These are phyloP conservation scores for Plebejus argus DNA, from an alignment of 2,888 invertebrate genomes.

Conservation along the genomic window DNA sequence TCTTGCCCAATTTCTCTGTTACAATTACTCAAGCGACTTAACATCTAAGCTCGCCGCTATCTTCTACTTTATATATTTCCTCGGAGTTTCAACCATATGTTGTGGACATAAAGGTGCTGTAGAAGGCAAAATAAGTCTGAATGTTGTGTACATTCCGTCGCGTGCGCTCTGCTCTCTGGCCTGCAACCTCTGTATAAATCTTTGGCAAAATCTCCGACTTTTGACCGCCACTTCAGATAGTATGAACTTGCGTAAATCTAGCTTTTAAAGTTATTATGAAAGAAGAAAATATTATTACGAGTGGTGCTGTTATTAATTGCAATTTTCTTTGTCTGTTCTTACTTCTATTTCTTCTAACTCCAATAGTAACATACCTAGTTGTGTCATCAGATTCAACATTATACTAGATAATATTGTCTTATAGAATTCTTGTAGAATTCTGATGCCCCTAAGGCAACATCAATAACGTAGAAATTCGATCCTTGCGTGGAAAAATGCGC, in stretches of 20 bases:
- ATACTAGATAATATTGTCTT: too few relatives aligned
- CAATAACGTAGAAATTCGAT: too few relatives aligned
- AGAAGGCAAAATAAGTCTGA: not conserved
- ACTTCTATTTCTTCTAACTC: too few relatives aligned
- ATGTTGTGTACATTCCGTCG: not conserved
- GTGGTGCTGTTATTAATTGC: not conserved
- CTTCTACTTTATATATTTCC: not conserved
- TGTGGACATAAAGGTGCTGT: not conserved
- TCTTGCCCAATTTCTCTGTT: not conserved
- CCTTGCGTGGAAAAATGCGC: too few relatives aligned
- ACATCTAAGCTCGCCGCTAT: not conserved
- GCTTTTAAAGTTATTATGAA: too few relatives aligned
- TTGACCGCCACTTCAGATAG: slow-evolving; percentile 1
- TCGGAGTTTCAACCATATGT: not conserved
- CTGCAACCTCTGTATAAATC: not conserved
- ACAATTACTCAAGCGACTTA: not conserved
- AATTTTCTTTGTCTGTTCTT: not conserved
- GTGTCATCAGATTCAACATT: too few relatives aligned
- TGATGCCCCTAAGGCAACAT: too few relatives aligned
- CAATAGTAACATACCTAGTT: too few relatives aligned
- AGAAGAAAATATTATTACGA: too few relatives aligned
- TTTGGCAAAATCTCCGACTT: slow-evolving; percentile 6
- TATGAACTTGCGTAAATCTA: not conserved
- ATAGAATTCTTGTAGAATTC: too few relatives aligned
- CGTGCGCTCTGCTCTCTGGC: not conserved